phyloP scores from a whole-genome alignment of 2,888 invertebrate genomes.

The Magallana nippona region DNA sequence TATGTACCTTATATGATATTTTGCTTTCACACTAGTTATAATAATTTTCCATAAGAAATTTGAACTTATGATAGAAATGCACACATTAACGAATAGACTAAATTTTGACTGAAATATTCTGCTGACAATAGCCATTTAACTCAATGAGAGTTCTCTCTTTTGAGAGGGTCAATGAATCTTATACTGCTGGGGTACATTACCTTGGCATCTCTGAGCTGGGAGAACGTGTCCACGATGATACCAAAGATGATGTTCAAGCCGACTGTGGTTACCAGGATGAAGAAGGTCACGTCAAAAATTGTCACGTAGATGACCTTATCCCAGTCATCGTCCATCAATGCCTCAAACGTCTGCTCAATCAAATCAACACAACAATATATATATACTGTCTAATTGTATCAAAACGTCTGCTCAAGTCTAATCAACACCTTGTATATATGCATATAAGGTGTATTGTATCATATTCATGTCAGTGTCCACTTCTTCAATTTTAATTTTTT shows the following conservation, averaged over 20 bases:
- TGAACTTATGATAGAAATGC: too few species aligned
- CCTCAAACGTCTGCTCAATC: constrained; percentile 63
- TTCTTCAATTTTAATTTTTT: too few species aligned
- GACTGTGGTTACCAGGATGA: constrained; percentile 78
- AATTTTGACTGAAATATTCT: not conserved
- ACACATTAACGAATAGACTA: too few species aligned
- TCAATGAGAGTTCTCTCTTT: not conserved
- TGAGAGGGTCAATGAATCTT: not conserved
- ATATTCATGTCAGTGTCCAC: too few species aligned
- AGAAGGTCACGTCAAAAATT: constrained; percentile 77
- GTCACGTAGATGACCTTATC: constrained; percentile 66
- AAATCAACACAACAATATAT: too few species aligned
- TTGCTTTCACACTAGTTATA: too few species aligned
- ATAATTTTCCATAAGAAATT: too few species aligned
- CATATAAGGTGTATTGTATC: too few species aligned
- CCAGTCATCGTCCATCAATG: constrained; percentile 60
- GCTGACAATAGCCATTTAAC: not conserved
- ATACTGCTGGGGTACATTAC: constrained; percentile 55
- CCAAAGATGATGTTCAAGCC: constrained; percentile 79
- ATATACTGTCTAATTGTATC: too few species aligned
- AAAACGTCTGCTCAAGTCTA: too few species aligned
- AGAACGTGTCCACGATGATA: constrained; percentile 80
- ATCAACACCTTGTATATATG: too few species aligned
- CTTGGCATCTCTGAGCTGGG: constrained; percentile 78
- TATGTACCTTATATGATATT: too few species aligned